A percentile compares a stretch with the other conserved stretches of the same genome.
Evolutionary conservation across 2,797 vertebrate species (phyloP).

Genomic region (Sphenodon punctatus): DNA sequence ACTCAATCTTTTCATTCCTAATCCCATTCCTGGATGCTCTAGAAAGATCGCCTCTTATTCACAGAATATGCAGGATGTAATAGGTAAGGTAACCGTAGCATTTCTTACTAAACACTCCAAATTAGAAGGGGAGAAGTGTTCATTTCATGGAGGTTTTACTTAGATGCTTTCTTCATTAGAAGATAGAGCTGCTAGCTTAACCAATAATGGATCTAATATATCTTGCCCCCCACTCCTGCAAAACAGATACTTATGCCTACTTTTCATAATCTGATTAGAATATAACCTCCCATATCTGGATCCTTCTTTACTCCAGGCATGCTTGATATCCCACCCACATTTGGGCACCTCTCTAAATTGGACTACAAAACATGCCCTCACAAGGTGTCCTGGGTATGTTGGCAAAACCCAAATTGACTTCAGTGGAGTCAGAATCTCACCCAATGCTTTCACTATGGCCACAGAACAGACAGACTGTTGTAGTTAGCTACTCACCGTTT

Average conservation of each 20-base stretch:
- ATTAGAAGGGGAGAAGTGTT: no score
- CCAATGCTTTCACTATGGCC: background rate
- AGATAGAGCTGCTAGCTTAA: fast-evolving
- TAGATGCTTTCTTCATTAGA: background rate
- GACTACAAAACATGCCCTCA: no score
- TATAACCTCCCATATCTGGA: background rate
- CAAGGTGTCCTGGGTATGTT: no score
- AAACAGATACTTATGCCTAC: fast-evolving
- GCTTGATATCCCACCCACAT: no score
- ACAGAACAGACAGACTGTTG: background rate
- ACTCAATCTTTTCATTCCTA: no score
- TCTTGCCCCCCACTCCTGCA: fast-evolving
- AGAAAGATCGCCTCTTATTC: fast-evolving
- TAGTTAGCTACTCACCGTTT: conserved; percentile 71
- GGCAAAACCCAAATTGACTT: no score
- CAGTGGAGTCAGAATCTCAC: no score
- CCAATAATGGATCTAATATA: fast-evolving
- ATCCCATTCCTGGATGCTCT: background rate
- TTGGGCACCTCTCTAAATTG: no score
- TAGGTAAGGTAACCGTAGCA: conserved; percentile 49
- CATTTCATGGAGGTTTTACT: fast-evolving
- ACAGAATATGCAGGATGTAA: fast-evolving
- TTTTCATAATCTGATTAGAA: fast-evolving
- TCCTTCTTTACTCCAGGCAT: no score
- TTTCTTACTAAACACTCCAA: background rate